These are phyloP conservation scores for Petrocephalus microphthalmus DNA, from an alignment of 2,113 vertebrate genomes.

Conservation along the genomic window DNA sequence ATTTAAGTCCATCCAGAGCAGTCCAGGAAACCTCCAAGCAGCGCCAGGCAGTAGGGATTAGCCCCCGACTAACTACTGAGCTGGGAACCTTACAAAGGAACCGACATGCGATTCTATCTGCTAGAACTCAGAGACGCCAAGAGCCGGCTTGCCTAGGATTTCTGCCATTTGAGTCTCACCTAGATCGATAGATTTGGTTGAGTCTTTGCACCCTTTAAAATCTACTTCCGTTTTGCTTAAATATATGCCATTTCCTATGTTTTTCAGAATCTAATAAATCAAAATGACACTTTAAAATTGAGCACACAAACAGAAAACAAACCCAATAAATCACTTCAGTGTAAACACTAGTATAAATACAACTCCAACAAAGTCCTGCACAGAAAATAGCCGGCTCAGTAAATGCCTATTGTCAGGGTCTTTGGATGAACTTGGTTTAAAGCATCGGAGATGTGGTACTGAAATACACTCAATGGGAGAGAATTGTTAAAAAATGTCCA, in stretches of 20 bases:
- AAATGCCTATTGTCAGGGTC: background rate
- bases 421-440: background rate
- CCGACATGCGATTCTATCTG: background rate
- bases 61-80: background rate
- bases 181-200: background rate
- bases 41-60: background rate
- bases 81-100: background rate
- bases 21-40: background rate
- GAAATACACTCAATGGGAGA: background rate
- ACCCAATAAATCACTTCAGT: background rate
- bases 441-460: background rate
- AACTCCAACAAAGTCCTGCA: background rate
- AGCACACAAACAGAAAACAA: background rate
- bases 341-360: slow-evolving; percentile 17
- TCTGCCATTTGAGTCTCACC: background rate
- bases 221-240: background rate
- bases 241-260: background rate
- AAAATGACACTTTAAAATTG: background rate
- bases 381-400: background rate
- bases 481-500: background rate
- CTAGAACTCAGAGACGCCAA: background rate
- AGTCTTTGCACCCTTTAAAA: background rate
- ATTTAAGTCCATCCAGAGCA: background rate
- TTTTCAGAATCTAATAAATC: background rate
- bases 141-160: background rate